phyloP scores from a whole-genome alignment of 2,797 vertebrate species.

The Taeniopygia guttata region DNA sequence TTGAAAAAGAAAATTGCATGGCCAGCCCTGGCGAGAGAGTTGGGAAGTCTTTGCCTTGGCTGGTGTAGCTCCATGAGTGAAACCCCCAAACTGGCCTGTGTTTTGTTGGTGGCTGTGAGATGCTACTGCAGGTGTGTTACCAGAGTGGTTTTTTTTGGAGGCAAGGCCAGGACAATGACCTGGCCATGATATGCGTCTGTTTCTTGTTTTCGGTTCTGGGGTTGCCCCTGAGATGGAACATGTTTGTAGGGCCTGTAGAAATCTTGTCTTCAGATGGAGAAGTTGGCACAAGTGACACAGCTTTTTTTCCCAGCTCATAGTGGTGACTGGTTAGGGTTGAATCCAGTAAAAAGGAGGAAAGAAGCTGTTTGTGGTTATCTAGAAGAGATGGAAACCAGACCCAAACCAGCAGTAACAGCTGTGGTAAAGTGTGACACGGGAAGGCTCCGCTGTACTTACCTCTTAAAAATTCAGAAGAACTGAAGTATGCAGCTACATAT shows the following conservation, averaged over 20 bases:
- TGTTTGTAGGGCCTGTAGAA: background rate
- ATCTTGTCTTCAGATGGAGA: background rate
- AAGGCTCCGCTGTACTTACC: conserved; percentile 9
- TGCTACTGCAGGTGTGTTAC: background rate
- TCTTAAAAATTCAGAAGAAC: background rate
- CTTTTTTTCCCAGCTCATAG: background rate
- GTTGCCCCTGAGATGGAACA: background rate
- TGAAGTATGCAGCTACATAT: background rate
- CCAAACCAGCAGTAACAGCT: conserved; percentile 52
- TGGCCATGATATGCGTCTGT: background rate
- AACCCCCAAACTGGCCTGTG: background rate
- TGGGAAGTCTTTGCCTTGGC: background rate
- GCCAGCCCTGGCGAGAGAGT: background rate
- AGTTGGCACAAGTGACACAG: background rate
- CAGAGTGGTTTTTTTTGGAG: background rate
- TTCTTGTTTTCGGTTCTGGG: background rate
- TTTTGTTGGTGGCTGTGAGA: background rate
- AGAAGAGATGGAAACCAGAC: background rate
- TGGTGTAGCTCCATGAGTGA: background rate
- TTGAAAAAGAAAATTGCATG: background rate
- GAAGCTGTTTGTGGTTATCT: background rate
- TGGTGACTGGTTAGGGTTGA: background rate
- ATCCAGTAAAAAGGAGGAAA: background rate
- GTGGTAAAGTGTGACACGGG: background rate
- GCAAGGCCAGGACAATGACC: background rate